phyloP scores from a whole-genome alignment of 2,113 vertebrate species.

The Chlorodrepanis virens region DNA sequence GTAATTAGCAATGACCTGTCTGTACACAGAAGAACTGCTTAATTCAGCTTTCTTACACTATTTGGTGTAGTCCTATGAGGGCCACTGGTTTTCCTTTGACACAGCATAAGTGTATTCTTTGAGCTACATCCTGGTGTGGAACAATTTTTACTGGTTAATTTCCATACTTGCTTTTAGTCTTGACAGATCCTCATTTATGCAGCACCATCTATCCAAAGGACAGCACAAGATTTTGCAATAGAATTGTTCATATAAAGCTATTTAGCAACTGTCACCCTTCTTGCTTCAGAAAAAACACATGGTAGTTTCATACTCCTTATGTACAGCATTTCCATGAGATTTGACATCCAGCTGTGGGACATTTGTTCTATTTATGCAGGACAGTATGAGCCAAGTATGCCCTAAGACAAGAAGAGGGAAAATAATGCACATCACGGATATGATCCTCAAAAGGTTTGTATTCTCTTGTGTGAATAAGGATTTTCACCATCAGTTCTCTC shows the following conservation, averaged over 20 bases:
- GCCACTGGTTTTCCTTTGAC: background rate
- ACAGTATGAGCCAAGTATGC: background rate
- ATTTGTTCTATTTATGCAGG: background rate
- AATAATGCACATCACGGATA: background rate
- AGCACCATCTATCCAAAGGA: background rate
- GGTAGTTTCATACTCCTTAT: background rate
- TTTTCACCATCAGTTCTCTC: background rate
- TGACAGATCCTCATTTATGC: background rate
- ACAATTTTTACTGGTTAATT: background rate
- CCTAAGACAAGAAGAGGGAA: background rate
- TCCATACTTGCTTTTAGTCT: background rate
- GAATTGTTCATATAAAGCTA: background rate
- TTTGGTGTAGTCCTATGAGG: background rate
- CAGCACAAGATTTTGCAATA: background rate
- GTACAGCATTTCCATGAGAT: background rate
- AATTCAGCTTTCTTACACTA: constrained; percentile 39
- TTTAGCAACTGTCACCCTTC: background rate
- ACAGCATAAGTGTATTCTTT: background rate
- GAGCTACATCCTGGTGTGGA: background rate
- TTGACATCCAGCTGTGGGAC: background rate
- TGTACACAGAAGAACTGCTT: constrained; percentile 24
- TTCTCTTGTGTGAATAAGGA: background rate
- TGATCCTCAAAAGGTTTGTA: background rate
- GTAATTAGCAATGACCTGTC: constrained; percentile 25
- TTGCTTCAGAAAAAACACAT: background rate